Conservation (phyloP, 2,113 vertebrate genomes). For the Promerops cafer region DNA sequence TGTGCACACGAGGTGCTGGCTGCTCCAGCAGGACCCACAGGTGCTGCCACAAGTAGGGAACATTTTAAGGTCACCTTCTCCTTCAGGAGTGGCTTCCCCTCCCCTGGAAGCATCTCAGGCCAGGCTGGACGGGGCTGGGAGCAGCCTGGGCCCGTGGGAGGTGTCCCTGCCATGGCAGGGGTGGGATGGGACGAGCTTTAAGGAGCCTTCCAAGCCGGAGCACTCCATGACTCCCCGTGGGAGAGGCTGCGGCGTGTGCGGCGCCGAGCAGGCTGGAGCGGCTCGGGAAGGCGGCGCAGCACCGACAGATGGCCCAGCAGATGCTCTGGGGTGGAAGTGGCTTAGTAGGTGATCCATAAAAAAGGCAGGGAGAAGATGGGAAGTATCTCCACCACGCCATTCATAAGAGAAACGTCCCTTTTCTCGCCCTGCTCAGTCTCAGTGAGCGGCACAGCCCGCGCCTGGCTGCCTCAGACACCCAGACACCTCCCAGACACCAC, state of each 20-base stretch:
- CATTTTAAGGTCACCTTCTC: background rate
- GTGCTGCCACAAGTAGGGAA: fast-evolving
- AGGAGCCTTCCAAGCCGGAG: background rate
- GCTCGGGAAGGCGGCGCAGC: background rate
- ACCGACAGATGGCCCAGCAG: slow-evolving; percentile 64
- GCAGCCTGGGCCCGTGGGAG: background rate
- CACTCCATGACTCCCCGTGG: fast-evolving
- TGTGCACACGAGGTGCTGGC: fast-evolving
- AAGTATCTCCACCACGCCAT: background rate
- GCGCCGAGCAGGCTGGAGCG: background rate
- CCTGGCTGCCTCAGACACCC: too few relatives aligned
- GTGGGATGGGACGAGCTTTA: background rate
- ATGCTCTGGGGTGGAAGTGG: slow-evolving; percentile 52
- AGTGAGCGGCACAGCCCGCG: background rate
- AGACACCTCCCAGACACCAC: background rate
- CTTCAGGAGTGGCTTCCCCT: background rate
- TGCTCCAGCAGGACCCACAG: background rate
- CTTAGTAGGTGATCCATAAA: slow-evolving; percentile 60
- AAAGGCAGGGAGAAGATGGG: background rate
- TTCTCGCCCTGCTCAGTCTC: background rate
- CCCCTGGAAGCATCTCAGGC: background rate
- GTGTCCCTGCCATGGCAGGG: background rate
- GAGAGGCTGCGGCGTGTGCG: background rate
- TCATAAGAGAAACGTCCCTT: background rate
- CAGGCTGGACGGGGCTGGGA: background rate